A percentile compares a stretch with the other conserved stretches of the same genome.
Conservation (phyloP, 2,888 invertebrate species). For the Odontothrips loti region DNA sequence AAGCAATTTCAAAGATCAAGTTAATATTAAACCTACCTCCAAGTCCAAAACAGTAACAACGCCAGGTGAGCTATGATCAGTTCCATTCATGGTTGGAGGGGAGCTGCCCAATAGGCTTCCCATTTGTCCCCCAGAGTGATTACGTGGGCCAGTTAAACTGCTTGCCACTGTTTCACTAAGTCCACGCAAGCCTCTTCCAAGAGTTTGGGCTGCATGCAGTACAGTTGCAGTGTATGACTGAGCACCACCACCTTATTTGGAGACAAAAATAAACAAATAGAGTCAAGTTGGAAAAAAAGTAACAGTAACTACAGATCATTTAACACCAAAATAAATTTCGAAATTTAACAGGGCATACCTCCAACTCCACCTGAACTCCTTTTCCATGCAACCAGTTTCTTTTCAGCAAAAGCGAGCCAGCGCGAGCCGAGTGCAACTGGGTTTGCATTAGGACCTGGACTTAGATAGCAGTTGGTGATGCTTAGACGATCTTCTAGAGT, state of each 20-base stretch:
- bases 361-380: constrained; percentile 80
- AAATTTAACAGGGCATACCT: constrained; percentile 53
- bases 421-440: constrained; percentile 81
- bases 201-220: constrained; percentile 88
- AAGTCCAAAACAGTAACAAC: constrained; percentile 79
- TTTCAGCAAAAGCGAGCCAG: constrained; percentile 68
- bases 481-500: constrained; percentile 81
- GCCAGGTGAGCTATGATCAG: constrained; percentile 67
- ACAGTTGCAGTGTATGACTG: constrained; percentile 90
- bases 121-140: constrained; percentile 30
- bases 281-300: not conserved
- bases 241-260: constrained; percentile 64
- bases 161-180: constrained; percentile 89
- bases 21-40: constrained; percentile 38
- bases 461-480: constrained; percentile 84
- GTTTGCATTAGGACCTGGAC: constrained; percentile 73
- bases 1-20: too few relatives aligned
- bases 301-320: not conserved
- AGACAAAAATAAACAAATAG: constrained; percentile 34
- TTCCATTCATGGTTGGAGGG: constrained; percentile 41
- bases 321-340: constrained; percentile 8
- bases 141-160: constrained; percentile 65
- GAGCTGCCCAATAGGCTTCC: constrained; percentile 31
- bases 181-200: constrained; percentile 84
- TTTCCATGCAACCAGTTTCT: constrained; percentile 70